A percentile compares a stretch with the other conserved stretches of the same genome.
These are phyloP conservation scores for Crenichthys baileyi DNA, from an alignment of 2,797 vertebrate genomes.

Conservation along the genomic window DNA sequence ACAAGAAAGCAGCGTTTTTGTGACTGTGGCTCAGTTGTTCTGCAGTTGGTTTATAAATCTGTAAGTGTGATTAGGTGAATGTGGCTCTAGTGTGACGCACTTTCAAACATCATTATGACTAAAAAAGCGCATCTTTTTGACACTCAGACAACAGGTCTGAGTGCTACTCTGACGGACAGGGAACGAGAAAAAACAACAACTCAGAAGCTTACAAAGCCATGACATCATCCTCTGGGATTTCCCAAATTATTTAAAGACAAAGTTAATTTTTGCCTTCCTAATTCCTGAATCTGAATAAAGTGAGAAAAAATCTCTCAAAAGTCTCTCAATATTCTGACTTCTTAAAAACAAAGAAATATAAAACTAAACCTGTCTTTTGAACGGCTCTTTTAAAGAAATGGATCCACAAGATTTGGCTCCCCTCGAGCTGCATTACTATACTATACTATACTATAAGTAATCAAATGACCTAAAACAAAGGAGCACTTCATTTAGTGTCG, in stretches of 20 bases:
- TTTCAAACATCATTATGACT: background rate
- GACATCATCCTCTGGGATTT: background rate
- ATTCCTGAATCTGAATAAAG: no score
- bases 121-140: no score
- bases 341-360: background rate
- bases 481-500: constrained; percentile 64
- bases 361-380: no score
- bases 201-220: background rate
- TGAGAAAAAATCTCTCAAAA: no score
- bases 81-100: no score
- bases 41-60: background rate
- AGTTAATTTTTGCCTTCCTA: background rate
- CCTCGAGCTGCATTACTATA: background rate
- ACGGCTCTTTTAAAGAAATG: background rate
- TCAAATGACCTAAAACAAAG: constrained; percentile 73
- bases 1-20: no score
- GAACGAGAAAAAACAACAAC: no score
- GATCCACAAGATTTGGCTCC: background rate
- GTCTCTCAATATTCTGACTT: background rate
- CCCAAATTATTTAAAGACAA: background rate
- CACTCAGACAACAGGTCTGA: no score
- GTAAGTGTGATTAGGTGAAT: no score
- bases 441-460: no score
- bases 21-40: no score
- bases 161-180: no score